phyloP scores from a whole-genome alignment of 2,113 vertebrate species.

The Plestiodon gilberti region DNA sequence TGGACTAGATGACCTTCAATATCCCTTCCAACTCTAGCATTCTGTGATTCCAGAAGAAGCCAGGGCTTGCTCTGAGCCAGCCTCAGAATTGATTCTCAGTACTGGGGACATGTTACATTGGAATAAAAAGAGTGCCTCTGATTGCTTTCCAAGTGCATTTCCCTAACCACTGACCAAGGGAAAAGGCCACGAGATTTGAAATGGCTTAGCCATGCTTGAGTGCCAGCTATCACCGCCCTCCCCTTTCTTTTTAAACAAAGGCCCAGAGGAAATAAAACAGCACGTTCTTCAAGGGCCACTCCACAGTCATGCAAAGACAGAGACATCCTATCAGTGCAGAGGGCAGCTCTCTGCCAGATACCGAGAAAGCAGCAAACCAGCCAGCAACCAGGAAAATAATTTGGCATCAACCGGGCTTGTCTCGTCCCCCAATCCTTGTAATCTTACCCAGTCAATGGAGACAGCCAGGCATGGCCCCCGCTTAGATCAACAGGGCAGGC shows the following conservation, averaged over 20 bases:
- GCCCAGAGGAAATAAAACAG: not conserved
- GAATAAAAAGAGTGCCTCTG: not conserved
- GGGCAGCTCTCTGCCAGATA: not conserved
- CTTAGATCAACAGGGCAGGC: constrained; percentile 1
- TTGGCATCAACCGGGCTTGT: constrained; percentile 38
- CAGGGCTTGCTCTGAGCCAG: not conserved
- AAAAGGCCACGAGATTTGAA: not conserved
- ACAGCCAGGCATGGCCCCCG: constrained; percentile 3
- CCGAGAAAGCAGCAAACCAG: constrained; percentile 39
- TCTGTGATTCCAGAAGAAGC: not conserved
- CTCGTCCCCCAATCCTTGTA: constrained; percentile 55
- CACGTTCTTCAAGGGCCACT: not conserved
- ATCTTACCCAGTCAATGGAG: constrained; percentile 69
- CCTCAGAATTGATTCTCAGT: too few relatives aligned
- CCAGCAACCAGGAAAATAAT: not conserved
- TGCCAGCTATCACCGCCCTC: not conserved
- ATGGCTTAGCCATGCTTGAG: not conserved
- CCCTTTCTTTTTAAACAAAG: not conserved
- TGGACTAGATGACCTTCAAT: too few relatives aligned
- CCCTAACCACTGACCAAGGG: not conserved
- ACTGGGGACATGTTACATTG: not conserved
- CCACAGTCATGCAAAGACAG: not conserved
- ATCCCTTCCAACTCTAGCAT: not conserved
- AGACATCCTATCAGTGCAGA: not conserved
- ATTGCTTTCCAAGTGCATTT: not conserved